A percentile compares a stretch with the other conserved stretches of the same genome.
phyloP scores from a whole-genome alignment of 2,888 invertebrate genomes.

The Ganaspis brasiliensis region DNA sequence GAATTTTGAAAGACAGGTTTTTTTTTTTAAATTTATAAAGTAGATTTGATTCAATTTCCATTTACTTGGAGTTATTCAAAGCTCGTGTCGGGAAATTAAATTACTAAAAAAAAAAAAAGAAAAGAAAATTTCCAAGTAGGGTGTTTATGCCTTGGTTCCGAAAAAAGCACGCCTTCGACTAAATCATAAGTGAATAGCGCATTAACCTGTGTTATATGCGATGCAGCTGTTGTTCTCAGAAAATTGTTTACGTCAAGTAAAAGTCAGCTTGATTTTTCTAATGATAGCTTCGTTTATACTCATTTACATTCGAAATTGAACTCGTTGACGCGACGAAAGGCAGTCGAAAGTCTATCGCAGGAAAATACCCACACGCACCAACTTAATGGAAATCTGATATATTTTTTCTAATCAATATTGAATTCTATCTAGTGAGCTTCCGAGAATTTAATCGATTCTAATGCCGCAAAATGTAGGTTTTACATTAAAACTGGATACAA shows the following conservation, averaged over 20 bases:
- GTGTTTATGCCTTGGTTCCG: too few species aligned
- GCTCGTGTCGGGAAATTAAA: too few species aligned
- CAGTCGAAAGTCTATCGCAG: conserved; percentile 58
- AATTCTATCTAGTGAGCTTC: conserved; percentile 13
- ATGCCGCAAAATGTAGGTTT: neutral
- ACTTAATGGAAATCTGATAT: too few species aligned
- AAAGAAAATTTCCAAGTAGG: conserved; percentile 4
- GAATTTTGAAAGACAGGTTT: neutral
- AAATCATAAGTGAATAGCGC: conserved; percentile 18
- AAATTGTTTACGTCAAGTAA: conserved; percentile 28
- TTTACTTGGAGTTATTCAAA: too few species aligned
- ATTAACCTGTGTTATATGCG: conserved; percentile 19
- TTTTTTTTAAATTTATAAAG: too few species aligned
- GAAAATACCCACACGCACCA: conserved; percentile 57
- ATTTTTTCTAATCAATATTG: conserved; percentile 46
- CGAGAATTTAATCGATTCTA: conserved; percentile 30
- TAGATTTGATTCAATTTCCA: too few species aligned
- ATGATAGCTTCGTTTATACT: conserved; percentile 47
- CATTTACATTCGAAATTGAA: conserved; percentile 61
- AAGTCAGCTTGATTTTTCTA: conserved; percentile 30
- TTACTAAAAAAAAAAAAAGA: neutral
- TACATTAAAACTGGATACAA: neutral
- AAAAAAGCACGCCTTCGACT: too few species aligned
- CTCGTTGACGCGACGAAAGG: conserved; percentile 61
- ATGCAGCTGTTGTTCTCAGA: conserved; percentile 25